Base-by-base conservation (phyloP, 2,113 vertebrate genomes). In the Zapus hudsonius region DNA sequence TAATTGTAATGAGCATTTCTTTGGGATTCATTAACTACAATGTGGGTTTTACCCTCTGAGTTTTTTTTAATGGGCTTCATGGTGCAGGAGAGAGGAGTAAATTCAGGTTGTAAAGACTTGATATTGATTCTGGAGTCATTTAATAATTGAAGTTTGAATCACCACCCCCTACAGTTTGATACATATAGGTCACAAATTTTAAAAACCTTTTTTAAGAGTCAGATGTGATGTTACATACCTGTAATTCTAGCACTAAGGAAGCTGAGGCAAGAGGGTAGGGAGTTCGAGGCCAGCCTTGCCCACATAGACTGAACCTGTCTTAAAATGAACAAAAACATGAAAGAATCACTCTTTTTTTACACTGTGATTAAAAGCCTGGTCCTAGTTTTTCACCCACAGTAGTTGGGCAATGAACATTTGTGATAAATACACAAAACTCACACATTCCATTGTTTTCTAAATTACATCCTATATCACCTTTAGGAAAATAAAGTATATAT, bases 151-250 rank as follows among this genome's bases (percentile, higher is more conserved):
- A 3, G 36, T 17, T 4, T 7, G 8, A 10, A 20, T 33, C 25
- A 3, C 29, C 7, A 3, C 10, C 31, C 15, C 16, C n/a, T 19
- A 0, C 2, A 11, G 16, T 1, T 36, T 5, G 10, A 27, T n/a
- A 2, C 38, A 15, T 44, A 1, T 23, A 27, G 31, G 29, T 40
- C 17, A 8, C 22, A 40, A 64, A 3, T 20, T 44, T 75, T 27
- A 11, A 31, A 74, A 80, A 17, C 2, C 0, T 0, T n/a, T 55
- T 69, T 19, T 25, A 61, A n/a, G 59, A 52, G 52, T 25, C 33
- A n/a, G 33, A 38, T 29, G 12, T 0, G 44, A 72, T 36, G 42
- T 9, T 16, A 61, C 6, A 22, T 16, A 25, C 19, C 23, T 61
- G 19, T 61, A 61, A 61, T 61, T 25, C 23, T 52, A 52, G 52